phyloP scores from a whole-genome alignment of 2,888 invertebrate species.

The Sinopyrophorus schimmeli region DNA sequence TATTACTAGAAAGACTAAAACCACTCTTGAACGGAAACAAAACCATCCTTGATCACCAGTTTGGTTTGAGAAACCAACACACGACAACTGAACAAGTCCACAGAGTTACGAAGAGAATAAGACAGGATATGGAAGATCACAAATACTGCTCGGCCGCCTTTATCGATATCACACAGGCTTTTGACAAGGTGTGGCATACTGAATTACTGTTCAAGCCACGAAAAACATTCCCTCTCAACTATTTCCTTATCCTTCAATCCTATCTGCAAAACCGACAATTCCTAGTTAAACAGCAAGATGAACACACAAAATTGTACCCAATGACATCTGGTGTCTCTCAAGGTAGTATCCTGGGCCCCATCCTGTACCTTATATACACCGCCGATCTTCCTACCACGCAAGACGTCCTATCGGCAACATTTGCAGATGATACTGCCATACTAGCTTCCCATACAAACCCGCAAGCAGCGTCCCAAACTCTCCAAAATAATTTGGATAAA shows the following conservation, averaged over 20 bases:
- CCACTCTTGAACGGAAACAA: not conserved
- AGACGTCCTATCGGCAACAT: constrained; percentile 1
- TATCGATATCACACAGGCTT: not conserved
- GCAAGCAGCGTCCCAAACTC: constrained; percentile 16
- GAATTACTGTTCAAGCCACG: constrained; percentile 4
- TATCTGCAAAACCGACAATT: not conserved
- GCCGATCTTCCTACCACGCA: constrained; percentile 9
- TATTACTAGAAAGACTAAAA: constrained; percentile 1
- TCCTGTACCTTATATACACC: not conserved
- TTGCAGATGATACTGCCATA: too few species aligned
- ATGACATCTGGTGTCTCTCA: not conserved
- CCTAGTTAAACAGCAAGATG: not conserved
- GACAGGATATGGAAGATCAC: not conserved
- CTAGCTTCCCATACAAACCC: constrained; percentile 14
- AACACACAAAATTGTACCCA: not conserved
- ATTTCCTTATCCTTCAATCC: not conserved
- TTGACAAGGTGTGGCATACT: constrained; percentile 4
- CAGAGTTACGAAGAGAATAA: not conserved
- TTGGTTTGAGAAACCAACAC: not conserved
- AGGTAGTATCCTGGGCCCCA: not conserved
- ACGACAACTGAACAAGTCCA: constrained; percentile 1
- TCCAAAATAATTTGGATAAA: constrained; percentile 25
- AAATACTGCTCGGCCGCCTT: constrained; percentile 4
- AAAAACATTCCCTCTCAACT: constrained; percentile 1
- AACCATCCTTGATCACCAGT: not conserved